Evolutionary conservation across 2,888 invertebrate genomes (phyloP), one percentile per base, ranked within the genome.

Genomic region (Bombylius major): DNA sequence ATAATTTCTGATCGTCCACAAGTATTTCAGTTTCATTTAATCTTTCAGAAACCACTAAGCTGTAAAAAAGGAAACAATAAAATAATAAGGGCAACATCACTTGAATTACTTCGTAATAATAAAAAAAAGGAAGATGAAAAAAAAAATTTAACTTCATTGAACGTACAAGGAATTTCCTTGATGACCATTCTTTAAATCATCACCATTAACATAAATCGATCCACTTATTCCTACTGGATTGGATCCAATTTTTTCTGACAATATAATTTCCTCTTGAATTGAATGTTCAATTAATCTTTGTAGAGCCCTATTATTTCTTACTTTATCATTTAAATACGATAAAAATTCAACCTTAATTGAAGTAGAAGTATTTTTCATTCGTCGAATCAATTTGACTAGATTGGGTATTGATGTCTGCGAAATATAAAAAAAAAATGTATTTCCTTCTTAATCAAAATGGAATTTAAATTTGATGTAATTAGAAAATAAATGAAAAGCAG

Each of bases 91-190:
- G 3, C 23, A 23, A 23, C 23, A 23, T 1, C 23, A 23, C 23
- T 23, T 23, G 23, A 23, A 23, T 23, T 23, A 23, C 23, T 23
- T 23, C 23, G 23, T 23, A 23, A 23, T 3, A 23, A 23, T 2
- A 23, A 23, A 23, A 23, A 23, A 23, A 23, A 23, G 23, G 23
- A 23, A 23, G 23, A 2, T 23, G 23, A 23, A 23, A 23, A 23
- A 23, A 23, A 23, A 23, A 23, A 23, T 57, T 61, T 62, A 59
- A 64, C 62, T 57, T 63, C 63, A 60, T 63, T 63, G 54, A 50
- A 52, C 46, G 23, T 14, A 56, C 39, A 42, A 11, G 11, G 12
- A 42, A 11, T 42, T 11, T 11, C 11, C 11, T 42, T 11, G 39
- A 7, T 42, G 39, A 23, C 23, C 23, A 23, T 23, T 23, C 23